phyloP scores from a whole-genome alignment of 1,140 invertebrate genomes.

The Cylas formicarius region DNA sequence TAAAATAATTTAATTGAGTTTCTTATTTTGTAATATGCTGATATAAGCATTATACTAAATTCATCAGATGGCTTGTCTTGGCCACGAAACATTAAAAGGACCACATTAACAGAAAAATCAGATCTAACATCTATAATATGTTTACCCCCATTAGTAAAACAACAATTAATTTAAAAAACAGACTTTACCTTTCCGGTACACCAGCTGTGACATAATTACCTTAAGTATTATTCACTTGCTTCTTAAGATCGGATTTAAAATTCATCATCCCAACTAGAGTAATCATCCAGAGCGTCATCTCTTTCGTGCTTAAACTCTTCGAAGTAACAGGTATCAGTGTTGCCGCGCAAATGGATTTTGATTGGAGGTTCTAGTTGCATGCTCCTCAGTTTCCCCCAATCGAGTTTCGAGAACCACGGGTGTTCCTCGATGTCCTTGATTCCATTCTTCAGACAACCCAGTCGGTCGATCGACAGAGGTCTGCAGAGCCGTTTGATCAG shows the following conservation, averaged over 20 bases:
- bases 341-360: constrained; percentile 25
- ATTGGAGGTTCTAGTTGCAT: constrained; percentile 26
- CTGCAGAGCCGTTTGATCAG: constrained; percentile 84
- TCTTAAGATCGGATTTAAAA: constrained; percentile 14
- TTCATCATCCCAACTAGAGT: constrained; percentile 20
- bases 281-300: constrained; percentile 15
- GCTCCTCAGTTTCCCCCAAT: constrained; percentile 30
- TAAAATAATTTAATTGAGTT: no score
- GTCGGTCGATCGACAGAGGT: constrained; percentile 80
- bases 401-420: constrained; percentile 55
- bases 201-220: not conserved
- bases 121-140: no score
- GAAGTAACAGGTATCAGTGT: constrained; percentile 31
- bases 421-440: constrained; percentile 90
- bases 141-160: no score
- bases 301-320: constrained; percentile 27
- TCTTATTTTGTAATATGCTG: no score
- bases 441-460: constrained; percentile 87
- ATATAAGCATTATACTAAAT: no score
- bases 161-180: no score
- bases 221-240: not conserved
- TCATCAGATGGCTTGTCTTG: no score
- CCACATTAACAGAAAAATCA: no score
- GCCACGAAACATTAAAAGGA: no score
- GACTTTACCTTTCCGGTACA: not conserved